Evolutionary conservation across 1,140 invertebrate species (phyloP), one percentile per base, ranked within the genome.

Genomic region (Magallana gigas): DNA sequence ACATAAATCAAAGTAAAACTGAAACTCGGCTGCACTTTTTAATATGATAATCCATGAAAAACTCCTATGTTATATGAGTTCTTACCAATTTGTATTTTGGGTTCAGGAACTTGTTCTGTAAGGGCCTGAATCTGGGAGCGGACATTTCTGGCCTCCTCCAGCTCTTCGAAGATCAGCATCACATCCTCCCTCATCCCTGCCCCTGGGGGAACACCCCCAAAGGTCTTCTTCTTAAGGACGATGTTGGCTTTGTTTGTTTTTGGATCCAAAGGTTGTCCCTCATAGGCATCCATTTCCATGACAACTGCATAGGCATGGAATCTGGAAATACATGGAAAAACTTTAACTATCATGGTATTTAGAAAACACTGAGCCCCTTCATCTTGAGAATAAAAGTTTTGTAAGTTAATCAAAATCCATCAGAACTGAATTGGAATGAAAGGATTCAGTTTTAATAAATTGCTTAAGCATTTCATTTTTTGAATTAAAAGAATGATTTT

Each of bases 241-340:
- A 95, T 92, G 86, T 95, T 94, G n/a, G 94, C 93, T 71, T 91
- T 91, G 71, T 91, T 92, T n/a, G 91, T 92, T 23, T 87, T 85
- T 18, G 91, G 90, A 23, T 93, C 92, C 23, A 92, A 81, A 9
- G 92, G 92, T 9, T 91, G 82, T 12, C 89, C 85, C 82, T 94
- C 94, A 89, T 93, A 94, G 6, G 92, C 88, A 62, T 95, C 95
- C 91, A 94, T 92, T 87, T 95, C 94, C 93, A 94, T 95, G 9
- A 93, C 91, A 36, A 95, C 91, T 48, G 92, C 93, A 92, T 95
- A 95, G 0, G 94, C 94, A 91, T 95, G 95, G 88, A 94, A 94
- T 84, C 94, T 94, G 89, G n/a, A 88, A 84, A 56, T 62, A 57
- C 62, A 83, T 83, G 6, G 12, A 86, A 23, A 23, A 23, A n/a